Evolutionary conservation across 1,140 invertebrate species (phyloP), one percentile per base, ranked within the genome.

Genomic region (Camponotus vicinus): DNA sequence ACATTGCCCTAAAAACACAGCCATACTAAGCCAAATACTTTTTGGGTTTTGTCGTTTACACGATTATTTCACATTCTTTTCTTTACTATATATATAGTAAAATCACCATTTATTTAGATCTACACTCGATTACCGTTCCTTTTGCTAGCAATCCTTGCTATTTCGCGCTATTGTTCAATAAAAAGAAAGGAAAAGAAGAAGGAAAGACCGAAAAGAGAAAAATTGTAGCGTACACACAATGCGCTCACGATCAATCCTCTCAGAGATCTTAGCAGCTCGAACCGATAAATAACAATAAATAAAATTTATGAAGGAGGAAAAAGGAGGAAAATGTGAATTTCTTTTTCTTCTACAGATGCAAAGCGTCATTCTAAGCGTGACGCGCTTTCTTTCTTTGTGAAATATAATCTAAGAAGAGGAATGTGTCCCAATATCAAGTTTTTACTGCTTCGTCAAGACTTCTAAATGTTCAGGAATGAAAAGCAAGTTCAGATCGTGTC

Each of bases 21-120:
- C 94, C 94, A 95, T 95, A 92, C 93, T 94, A 95, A 94, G 92
- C 94, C 93, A 95, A 95, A 94, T 95, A 95, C 93, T 94, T 94
- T 57, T 94, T 94, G 92, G 93, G 91, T 94, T 93, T 87, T 83
- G 88, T 93, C 88, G 76, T 93, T 91, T 91, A 92, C 89, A 76
- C 89, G 86, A 92, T 59, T 80, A 59, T 40, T 21, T 27, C 49
- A 52, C 49, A 52, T 52, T 18, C 55, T 34, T 70, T 37, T 21
- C 89, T 85, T 92, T 52, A 77, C 86, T 85, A 52, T 52, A 52
- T 45, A 8, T 52, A 52, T 52, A 86, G n/a, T 90, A 89, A 89
- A 92, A 71, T 85, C 64, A 66, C 21, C 21, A 21, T 89, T 90
- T 79, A 82, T 86, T 85, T 80, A 71, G 89, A 86, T 89, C 67